Conservation (phyloP, 92 coral and sea anemone genomes). For the Umimayanthus kanabou region DNA sequence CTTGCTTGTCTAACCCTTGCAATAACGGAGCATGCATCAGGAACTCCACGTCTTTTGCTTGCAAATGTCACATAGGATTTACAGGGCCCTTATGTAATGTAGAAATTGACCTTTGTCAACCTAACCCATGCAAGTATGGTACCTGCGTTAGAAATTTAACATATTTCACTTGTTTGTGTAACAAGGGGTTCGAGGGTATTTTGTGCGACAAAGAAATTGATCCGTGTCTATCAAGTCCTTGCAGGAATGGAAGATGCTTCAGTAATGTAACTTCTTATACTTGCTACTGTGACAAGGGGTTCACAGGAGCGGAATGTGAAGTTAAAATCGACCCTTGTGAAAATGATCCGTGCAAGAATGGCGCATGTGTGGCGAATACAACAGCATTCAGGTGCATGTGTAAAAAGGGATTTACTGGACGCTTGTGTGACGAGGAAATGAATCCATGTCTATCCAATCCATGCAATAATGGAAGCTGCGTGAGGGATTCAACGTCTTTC, state of each 20-base stretch:
- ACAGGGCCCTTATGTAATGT: conserved; percentile 64
- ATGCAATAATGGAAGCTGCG: conserved; percentile 61
- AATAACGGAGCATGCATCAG: conserved; percentile 61
- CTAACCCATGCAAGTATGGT: conserved; percentile 68
- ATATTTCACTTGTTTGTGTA: conserved; percentile 64
- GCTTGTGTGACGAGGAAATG: conserved; percentile 40
- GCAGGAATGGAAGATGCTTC: conserved; percentile 53
- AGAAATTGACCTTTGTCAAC: conserved; percentile 55
- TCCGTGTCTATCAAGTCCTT: conserved; percentile 58
- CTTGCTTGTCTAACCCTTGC: conserved; percentile 78
- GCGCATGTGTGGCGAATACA: conserved; percentile 53
- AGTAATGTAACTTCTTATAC: conserved; percentile 36
- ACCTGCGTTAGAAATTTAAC: conserved; percentile 38
- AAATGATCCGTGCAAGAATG: conserved; percentile 77
- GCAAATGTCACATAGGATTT: conserved; percentile 62
- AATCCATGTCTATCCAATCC: conserved; percentile 59
- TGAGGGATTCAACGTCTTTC: conserved; percentile 35
- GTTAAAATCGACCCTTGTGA: conserved; percentile 42
- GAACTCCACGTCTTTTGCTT: conserved; percentile 47
- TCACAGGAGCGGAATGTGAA: conserved; percentile 56
- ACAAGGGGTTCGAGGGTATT: conserved; percentile 54
- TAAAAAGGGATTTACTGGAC: conserved; percentile 53
- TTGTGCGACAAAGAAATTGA: conserved; percentile 40
- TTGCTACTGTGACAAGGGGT: conserved; percentile 64
- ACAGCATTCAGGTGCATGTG: conserved; percentile 52